These are phyloP conservation scores for Mythimna ferrago DNA, from an alignment of 2,888 invertebrate species.

Conservation along the genomic window DNA sequence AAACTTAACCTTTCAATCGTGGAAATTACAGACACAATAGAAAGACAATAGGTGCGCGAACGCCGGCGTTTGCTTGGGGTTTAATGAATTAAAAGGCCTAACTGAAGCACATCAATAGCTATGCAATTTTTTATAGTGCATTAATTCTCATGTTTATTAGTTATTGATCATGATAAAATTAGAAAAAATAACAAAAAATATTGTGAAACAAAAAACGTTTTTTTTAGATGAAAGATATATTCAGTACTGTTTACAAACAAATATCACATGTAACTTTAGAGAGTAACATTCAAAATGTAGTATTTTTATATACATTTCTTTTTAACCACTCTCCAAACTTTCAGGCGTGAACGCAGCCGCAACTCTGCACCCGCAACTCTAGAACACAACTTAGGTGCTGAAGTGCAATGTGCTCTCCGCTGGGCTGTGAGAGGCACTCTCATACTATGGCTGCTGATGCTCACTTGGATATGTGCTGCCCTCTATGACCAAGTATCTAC, in stretches of 20 bases:
- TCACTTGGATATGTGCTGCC: constrained; percentile 88
- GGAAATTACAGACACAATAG: no score
- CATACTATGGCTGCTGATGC: constrained; percentile 85
- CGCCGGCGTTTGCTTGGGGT: no score
- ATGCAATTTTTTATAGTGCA: not conserved
- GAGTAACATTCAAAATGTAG: no score
- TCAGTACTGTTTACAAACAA: not conserved
- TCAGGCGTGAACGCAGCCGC: constrained; percentile 82
- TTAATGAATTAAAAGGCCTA: no score
- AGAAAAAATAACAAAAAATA: not conserved
- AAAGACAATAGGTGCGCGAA: no score
- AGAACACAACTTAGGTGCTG: constrained; percentile 80
- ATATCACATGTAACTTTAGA: no score
- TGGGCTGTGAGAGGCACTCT: constrained; percentile 86
- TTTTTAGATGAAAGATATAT: not conserved
- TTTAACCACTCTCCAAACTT: constrained; percentile 27
- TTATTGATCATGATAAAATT: constrained; percentile 5
- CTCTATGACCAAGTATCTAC: constrained; percentile 85
- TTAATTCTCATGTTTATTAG: not conserved
- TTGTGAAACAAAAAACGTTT: not conserved
- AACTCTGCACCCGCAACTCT: constrained; percentile 61
- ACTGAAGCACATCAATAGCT: not conserved
- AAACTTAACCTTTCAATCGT: not conserved
- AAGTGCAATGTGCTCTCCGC: constrained; percentile 82
- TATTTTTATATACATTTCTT: not conserved